phyloP scores from a whole-genome alignment of 2,797 vertebrate species.

The Okamejei kenojei region DNA sequence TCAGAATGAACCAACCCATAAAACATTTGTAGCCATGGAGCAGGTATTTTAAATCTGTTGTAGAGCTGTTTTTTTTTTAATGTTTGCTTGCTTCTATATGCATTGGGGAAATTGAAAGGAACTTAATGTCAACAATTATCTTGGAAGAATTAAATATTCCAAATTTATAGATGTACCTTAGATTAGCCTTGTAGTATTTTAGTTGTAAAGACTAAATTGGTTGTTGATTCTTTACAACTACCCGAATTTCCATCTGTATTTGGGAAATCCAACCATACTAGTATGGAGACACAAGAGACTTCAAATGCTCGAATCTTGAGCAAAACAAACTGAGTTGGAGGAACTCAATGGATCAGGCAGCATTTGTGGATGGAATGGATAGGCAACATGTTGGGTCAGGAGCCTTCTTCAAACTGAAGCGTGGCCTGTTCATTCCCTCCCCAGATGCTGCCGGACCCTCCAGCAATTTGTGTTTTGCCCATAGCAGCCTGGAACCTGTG shows the following conservation, averaged over 20 bases:
- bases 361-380: too few species aligned
- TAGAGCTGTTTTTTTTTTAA: neutral
- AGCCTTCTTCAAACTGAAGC: too few species aligned
- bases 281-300: too few species aligned
- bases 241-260: neutral
- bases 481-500: neutral
- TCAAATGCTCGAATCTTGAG: too few species aligned
- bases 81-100: neutral
- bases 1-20: neutral
- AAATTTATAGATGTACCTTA: neutral
- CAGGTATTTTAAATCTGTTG: neutral
- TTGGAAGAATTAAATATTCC: neutral
- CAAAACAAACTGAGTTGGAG: too few species aligned
- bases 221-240: neutral
- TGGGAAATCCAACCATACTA: neutral
- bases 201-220: neutral
- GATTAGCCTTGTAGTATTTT: neutral
- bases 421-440: too few species aligned
- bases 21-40: too few species aligned
- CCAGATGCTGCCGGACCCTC: too few species aligned
- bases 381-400: too few species aligned
- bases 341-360: too few species aligned
- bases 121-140: constrained; percentile 6
- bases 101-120: neutral
- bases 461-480: too few species aligned